These are phyloP conservation scores for Diadema setosum DNA, from an alignment of 35 echinoderm and acorn worm species.

Conservation along the genomic window DNA sequence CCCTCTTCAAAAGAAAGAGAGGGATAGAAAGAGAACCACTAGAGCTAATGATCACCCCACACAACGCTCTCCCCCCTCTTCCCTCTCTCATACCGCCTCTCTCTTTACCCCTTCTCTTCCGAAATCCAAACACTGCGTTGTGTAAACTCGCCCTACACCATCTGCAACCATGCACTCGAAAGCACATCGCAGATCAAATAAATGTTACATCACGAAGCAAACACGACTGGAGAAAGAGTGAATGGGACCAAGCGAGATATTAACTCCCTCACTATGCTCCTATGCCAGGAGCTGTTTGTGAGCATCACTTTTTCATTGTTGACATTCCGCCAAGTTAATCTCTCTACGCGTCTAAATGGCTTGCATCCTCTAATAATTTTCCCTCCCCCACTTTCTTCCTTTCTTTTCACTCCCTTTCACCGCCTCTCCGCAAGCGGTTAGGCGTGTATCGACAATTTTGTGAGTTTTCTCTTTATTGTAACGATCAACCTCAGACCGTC, in stretches of 20 bases:
- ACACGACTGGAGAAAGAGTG: background rate
- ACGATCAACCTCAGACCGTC: background rate
- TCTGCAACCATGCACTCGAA: background rate
- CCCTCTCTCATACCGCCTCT: too few relatives aligned
- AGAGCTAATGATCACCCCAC: background rate
- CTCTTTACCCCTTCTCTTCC: too few relatives aligned
- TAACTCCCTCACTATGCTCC: background rate
- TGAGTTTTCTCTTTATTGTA: background rate
- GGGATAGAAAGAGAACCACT: background rate
- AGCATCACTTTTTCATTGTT: slow-evolving; percentile 12
- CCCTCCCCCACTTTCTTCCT: background rate
- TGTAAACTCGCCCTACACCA: background rate
- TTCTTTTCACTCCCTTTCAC: background rate
- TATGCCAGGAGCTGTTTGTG: background rate
- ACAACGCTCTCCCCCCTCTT: background rate
- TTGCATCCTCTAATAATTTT: background rate
- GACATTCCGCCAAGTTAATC: background rate
- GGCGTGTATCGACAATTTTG: background rate
- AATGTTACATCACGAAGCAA: slow-evolving; percentile 15
- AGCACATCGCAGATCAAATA: background rate
- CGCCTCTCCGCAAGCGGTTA: background rate
- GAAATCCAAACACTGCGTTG: too few relatives aligned
- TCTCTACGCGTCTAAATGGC: background rate
- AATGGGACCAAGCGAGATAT: background rate
- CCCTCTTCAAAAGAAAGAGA: too few relatives aligned